Conservation (phyloP, 2,888 invertebrate genomes). For the Xylophagus ater region DNA sequence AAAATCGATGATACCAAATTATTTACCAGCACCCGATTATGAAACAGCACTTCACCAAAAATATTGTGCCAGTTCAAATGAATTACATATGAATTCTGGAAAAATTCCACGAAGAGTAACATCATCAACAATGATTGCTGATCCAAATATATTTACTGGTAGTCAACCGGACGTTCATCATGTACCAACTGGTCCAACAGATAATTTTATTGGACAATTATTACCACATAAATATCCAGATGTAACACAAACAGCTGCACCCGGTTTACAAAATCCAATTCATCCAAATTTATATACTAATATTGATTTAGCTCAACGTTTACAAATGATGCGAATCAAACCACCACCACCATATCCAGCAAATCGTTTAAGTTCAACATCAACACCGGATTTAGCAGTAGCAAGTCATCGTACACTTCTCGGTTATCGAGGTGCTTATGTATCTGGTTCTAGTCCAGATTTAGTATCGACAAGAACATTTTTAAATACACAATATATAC, state of each 20-base stretch:
- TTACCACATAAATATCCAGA: constrained; percentile 47
- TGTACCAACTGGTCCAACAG: constrained; percentile 28
- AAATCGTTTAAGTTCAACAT: constrained; percentile 65
- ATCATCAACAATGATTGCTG: constrained; percentile 21
- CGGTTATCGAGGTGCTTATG: constrained; percentile 42
- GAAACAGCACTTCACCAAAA: constrained; percentile 86
- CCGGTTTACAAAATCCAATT: constrained; percentile 30
- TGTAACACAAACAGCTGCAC: constrained; percentile 46
- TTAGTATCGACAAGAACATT: constrained; percentile 61
- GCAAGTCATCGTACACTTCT: constrained; percentile 48
- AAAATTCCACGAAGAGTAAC: constrained; percentile 24
- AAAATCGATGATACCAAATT: constrained; percentile 69
- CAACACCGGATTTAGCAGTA: constrained; percentile 72
- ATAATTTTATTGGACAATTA: constrained; percentile 25
- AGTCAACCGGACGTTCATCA: constrained; percentile 68
- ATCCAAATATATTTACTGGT: constrained; percentile 33
- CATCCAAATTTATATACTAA: constrained; percentile 25
- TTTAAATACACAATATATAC: constrained; percentile 37
- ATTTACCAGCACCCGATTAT: constrained; percentile 88
- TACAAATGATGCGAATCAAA: constrained; percentile 43
- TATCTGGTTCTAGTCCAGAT: constrained; percentile 68
- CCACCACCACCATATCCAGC: constrained; percentile 79
- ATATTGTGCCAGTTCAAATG: constrained; percentile 51
- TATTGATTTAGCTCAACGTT: constrained; percentile 32
- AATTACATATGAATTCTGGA: constrained; percentile 28